These are phyloP conservation scores for Brachirus orientalis DNA, from an alignment of 2,113 vertebrate genomes.

Conservation along the genomic window DNA sequence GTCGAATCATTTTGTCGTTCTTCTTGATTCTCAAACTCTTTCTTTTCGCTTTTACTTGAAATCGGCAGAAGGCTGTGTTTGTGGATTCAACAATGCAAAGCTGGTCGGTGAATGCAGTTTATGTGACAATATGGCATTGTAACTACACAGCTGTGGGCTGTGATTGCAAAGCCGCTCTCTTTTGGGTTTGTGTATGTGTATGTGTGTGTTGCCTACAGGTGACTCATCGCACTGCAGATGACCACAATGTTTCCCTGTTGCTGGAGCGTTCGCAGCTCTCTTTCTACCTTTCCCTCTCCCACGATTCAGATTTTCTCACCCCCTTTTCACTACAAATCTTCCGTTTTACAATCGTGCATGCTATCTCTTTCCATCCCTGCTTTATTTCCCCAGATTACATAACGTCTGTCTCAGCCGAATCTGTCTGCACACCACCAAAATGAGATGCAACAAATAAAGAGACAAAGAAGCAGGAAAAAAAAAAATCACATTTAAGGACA, in stretches of 20 bases:
- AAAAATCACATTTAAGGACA: no score
- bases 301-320: constrained; percentile 26
- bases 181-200: constrained; percentile 19
- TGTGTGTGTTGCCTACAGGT: constrained; percentile 75
- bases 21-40: no score
- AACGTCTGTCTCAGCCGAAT: no score
- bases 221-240: constrained; percentile 83
- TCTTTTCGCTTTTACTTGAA: constrained; percentile 12
- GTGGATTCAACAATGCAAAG: constrained; percentile 28
- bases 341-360: constrained; percentile 7
- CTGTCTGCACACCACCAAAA: constrained; percentile 4
- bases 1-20: constrained; percentile 33
- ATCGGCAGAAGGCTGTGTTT: constrained; percentile 40
- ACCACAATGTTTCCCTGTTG: constrained; percentile 75
- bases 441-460: constrained; percentile 26
- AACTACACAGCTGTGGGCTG: constrained; percentile 67
- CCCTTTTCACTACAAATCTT: neutral
- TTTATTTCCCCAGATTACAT: constrained; percentile 50
- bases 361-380: constrained; percentile 37
- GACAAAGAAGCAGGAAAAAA: constrained; percentile 29
- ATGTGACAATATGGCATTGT: constrained; percentile 61
- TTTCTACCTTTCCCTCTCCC: constrained; percentile 52
- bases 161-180: constrained; percentile 63
- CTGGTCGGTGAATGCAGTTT: constrained; percentile 40
- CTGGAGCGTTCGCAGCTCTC: constrained; percentile 59